phyloP scores from a whole-genome alignment of 2,113 vertebrate genomes.

The Agapornis roseicollis region DNA sequence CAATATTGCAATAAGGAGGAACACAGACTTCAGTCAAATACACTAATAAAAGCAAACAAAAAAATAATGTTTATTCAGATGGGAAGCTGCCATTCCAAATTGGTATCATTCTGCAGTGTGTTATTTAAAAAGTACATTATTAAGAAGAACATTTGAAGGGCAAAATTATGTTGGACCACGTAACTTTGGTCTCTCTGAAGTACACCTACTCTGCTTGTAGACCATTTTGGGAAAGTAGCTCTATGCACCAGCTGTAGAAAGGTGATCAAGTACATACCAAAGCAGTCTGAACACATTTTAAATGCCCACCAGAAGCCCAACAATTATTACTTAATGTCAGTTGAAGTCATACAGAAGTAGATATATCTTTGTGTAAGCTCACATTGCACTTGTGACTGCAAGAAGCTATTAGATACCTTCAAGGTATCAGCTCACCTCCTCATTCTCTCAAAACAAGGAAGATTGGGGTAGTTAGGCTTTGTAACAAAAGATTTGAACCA shows the following conservation, averaged over 20 bases:
- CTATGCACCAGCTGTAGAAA: background rate
- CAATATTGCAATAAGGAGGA: background rate
- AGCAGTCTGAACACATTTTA: background rate
- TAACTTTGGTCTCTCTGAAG: background rate
- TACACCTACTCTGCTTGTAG: background rate
- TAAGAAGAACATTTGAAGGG: background rate
- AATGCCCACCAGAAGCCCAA: background rate
- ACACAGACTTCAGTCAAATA: background rate
- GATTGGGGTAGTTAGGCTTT: background rate
- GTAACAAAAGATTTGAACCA: background rate
- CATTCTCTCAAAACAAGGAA: background rate
- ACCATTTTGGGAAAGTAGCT: background rate
- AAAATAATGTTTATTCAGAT: background rate
- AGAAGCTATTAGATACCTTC: background rate
- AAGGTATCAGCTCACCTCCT: background rate
- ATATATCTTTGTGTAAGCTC: background rate
- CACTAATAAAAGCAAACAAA: background rate
- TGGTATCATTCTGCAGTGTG: background rate
- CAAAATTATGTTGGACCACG: background rate
- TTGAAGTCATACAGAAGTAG: background rate
- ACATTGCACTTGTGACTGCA: background rate
- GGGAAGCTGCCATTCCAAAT: background rate
- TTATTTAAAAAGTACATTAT: background rate
- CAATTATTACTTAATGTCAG: background rate
- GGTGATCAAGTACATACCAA: background rate